A percentile compares a stretch with the other conserved stretches of the same genome.
phyloP scores from a whole-genome alignment of 1,140 invertebrate genomes.

The Holotrichia oblita region DNA sequence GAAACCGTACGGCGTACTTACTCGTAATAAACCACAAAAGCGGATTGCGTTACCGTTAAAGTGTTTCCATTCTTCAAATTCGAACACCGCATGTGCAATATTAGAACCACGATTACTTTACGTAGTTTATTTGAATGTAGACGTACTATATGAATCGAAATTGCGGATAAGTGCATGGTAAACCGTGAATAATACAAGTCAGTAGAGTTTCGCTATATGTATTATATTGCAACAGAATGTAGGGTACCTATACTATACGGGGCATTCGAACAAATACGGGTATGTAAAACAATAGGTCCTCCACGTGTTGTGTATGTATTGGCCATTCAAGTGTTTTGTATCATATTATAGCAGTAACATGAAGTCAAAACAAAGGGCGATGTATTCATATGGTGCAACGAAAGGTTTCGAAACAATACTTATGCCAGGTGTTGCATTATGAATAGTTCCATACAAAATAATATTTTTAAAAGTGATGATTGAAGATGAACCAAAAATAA shows the following conservation, averaged over 20 bases:
- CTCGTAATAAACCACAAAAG: not conserved
- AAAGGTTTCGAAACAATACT: not conserved
- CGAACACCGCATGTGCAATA: not conserved
- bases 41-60: slow-evolving; percentile 19
- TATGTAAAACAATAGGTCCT: slow-evolving; percentile 12
- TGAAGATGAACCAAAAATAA: no score
- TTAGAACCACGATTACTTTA: not conserved
- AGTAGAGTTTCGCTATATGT: not conserved
- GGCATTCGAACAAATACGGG: not conserved
- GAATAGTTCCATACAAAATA: no score
- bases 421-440: not conserved
- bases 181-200: slow-evolving; percentile 5
- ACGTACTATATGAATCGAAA: not conserved
- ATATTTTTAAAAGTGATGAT: no score
- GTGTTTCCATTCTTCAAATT: not conserved
- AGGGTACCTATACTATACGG: no score
- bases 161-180: not conserved
- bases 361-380: not conserved
- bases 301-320: not conserved
- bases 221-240: not conserved
- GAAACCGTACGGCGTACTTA: not conserved
- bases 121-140: no score
- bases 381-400: not conserved
- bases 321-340: not conserved
- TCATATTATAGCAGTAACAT: not conserved